Conservation (phyloP, 2,113 vertebrate species). For the Calidris pugnax region DNA sequence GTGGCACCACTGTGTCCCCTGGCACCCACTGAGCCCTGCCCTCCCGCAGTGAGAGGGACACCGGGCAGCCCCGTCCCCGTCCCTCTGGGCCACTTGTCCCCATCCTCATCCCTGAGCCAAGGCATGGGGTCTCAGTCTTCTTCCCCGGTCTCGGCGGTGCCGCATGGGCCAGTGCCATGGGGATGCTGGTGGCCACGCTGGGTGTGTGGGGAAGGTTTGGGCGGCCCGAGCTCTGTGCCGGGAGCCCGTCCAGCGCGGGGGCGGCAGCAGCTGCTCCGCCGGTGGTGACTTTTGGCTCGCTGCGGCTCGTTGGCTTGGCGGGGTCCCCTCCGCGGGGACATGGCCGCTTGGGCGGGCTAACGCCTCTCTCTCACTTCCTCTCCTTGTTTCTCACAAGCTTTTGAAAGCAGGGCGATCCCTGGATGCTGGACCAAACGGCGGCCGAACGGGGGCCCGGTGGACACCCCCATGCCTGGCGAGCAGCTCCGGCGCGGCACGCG, state of each 20-base stretch:
- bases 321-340: background rate
- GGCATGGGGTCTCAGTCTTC: background rate
- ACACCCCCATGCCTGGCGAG: background rate
- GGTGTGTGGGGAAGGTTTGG: background rate
- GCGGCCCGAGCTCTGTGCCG: background rate
- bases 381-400: conserved; percentile 66
- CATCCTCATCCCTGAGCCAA: background rate
- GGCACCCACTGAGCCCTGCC: background rate
- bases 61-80: rapidly evolving
- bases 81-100: rapidly evolving
- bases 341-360: background rate
- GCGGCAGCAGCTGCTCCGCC: background rate
- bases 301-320: rapidly evolving
- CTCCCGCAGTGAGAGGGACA: too few species aligned
- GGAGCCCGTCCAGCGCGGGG: background rate
- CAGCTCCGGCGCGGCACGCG: background rate
- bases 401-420: conserved; percentile 71
- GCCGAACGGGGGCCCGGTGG: background rate
- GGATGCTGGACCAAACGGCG: conserved; percentile 52
- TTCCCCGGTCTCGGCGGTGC: background rate
- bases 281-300: background rate
- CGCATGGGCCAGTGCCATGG: rapidly evolving
- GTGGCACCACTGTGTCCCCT: rapidly evolving
- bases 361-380: background rate
- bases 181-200: background rate